A percentile compares a stretch with the other conserved stretches of the same genome.
These are phyloP conservation scores for Pristionchus mayeri DNA, from an alignment of 2,888 invertebrate species.

Conservation along the genomic window DNA sequence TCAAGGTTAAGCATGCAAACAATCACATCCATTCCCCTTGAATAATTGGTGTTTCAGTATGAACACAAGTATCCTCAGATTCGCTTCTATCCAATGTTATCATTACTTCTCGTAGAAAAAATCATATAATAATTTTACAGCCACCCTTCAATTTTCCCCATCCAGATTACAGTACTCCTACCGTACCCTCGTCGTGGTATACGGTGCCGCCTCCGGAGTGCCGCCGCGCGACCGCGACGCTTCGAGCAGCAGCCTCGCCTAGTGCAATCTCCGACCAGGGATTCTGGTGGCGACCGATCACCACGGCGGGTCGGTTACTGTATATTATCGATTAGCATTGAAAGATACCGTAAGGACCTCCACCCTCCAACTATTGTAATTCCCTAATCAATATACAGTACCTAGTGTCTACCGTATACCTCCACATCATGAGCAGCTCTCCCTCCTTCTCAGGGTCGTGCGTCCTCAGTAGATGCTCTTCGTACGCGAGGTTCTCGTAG, in stretches of 20 bases:
- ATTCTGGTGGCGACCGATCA: constrained; percentile 96
- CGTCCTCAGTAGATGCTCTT: constrained; percentile 94
- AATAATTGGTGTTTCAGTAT: background rate
- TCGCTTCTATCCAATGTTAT: too few species aligned
- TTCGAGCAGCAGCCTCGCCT: background rate
- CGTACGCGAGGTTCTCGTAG: constrained; percentile 92
- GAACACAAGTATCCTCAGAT: background rate
- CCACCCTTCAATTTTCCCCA: background rate
- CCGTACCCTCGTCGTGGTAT: constrained; percentile 89
- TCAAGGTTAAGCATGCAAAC: too few species aligned
- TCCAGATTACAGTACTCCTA: too few species aligned
- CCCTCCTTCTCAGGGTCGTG: constrained; percentile 86
- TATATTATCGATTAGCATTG: background rate
- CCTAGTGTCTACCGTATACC: constrained; percentile 75
- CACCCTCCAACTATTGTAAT: background rate
- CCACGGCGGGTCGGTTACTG: constrained; percentile 90
- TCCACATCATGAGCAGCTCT: constrained; percentile 91
- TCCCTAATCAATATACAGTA: background rate
- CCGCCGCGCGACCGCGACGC: constrained; percentile 81
- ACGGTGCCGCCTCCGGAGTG: constrained; percentile 96
- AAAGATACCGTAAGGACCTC: too few species aligned
- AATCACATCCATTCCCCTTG: too few species aligned
- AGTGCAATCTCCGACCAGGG: constrained; percentile 94
- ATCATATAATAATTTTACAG: too few species aligned
- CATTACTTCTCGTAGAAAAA: too few species aligned